Percentiles rank a stretch among this genome's conserved stretches.
Conservation (phyloP, 2,797 vertebrate genomes). For the Pyrocephalus nanus region DNA sequence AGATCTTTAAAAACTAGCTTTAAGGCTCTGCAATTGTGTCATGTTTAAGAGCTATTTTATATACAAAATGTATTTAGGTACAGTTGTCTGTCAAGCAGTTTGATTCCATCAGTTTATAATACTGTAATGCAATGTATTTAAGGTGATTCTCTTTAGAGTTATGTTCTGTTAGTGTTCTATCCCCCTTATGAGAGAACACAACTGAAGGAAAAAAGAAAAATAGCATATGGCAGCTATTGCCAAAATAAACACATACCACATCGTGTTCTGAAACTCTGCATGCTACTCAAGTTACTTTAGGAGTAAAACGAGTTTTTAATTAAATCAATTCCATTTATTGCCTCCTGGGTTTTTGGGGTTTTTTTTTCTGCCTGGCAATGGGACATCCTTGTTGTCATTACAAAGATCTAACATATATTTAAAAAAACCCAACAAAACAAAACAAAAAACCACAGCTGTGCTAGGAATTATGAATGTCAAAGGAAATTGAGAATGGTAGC, state of each 20-base stretch:
- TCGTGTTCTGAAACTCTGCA: not conserved
- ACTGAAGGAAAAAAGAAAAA: not conserved
- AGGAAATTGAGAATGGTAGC: conserved; percentile 24
- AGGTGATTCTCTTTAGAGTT: not conserved
- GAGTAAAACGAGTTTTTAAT: not conserved
- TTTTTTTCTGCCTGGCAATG: not conserved
- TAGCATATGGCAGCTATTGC: conserved; percentile 1
- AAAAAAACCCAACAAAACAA: not conserved
- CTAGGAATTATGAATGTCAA: conserved; percentile 26
- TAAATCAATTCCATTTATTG: not conserved
- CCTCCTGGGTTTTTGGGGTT: not conserved
- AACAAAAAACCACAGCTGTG: not conserved
- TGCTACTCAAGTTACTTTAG: not conserved
- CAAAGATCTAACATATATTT: not conserved
- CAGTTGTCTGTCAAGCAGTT: not conserved
- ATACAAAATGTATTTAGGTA: not conserved
- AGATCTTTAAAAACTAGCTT: not conserved
- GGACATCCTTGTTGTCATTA: not conserved
- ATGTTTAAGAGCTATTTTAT: not conserved
- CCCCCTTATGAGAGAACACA: not conserved
- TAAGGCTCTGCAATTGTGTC: not conserved
- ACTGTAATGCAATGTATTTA: not conserved
- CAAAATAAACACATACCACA: not conserved
- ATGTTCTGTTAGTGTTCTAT: not conserved
- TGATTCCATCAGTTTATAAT: not conserved